Evolutionary conservation across 2,888 invertebrate genomes (phyloP), one percentile per base, ranked within the genome.

Genomic region (Callyntrura guangdongensis): DNA sequence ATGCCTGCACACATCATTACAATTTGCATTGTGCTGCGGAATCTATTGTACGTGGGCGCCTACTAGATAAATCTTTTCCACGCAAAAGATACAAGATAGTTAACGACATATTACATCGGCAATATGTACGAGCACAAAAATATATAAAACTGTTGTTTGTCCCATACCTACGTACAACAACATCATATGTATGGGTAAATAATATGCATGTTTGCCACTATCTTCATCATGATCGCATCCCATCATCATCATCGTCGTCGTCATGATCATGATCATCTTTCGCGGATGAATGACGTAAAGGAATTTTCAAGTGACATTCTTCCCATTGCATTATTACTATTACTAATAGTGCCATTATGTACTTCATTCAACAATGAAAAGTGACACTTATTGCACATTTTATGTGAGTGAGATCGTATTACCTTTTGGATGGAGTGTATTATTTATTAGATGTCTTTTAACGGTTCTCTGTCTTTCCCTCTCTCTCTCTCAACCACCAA

Each of bases 371-470:
- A 91, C 74, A 74, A 91, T 81, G 86, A 90, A 81, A 86, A 90
- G 86, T 87, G 90, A 91, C 86, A 87, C 86, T 91, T 91, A 91
- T 91, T 91, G 86, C 90, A 74, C 64, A 83, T 77, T 87, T 87
- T 83, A 81, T 72, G 61, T 22, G 67, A 82, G 56, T 47, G 12
- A 79, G 56, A 86, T 83, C 90, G 69, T 59, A 87, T 91, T 91
- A 86, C 90, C 82, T 83, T 91, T 91, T 83, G 67, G 83, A 77
- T 69, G 45, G 56, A 79, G 85, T 72, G 82, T 91, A 91, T 91
- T 91, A 91, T 91, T 91, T 91, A 91, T 90, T 90, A 86, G 82
- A 86, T 82, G 86, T 87, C 83, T 91, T 87, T 83, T 86, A 90
- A 86, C 86, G 86, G 86, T 91, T 83, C 79, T 90, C 89, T 86